Evolutionary conservation across 2,113 vertebrate species (phyloP), one percentile per base, ranked within the genome.

Genomic region (Lamprologus sp.): DNA sequence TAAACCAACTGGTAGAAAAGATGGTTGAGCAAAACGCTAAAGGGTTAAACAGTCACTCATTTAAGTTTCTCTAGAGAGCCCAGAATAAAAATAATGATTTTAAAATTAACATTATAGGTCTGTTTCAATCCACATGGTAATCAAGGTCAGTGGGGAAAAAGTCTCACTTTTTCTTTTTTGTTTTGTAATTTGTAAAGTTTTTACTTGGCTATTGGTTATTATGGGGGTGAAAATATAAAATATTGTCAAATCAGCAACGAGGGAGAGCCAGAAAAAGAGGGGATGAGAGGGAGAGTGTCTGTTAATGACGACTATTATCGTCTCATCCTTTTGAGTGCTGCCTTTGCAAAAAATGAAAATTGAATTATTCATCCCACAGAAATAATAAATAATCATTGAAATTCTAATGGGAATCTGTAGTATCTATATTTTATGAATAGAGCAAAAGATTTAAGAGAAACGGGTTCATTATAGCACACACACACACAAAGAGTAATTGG

Each of bases 401-500:
- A 84, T 92, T 89, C 89, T 85, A 84, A 87, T 77, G 85, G 83
- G 87, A 87, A 93, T 91, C 55, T 86, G 89, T 88, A 73, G 58
- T 79, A 92, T 93, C 70, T 90, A 92, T 93, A 93, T 91, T 94
- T 94, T 80, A 93, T 92, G 81, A 93, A 87, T 5, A 73, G 70
- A 86, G 91, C 75, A 49, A 88, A 88, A 87, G 85, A 94, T 91
- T 92, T 89, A 87, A 92, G 84, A 89, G 83, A 82, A 92, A 93
- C 35, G 12, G 53, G 84, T 90, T 92, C 70, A 91, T 90, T 92
- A 85, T 82, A 49, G 51, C 49, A 21, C 10, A 54, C 9, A 54
- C n/a, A 60, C 2, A 63, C 58, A 63, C 6, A 35, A 84, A 70
- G 13, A 86, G 89, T 93, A 93, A 93, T 94, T 93, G 91, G 84